phyloP scores from a whole-genome alignment of 1,140 invertebrate species.

The Microplitis demolitor region DNA sequence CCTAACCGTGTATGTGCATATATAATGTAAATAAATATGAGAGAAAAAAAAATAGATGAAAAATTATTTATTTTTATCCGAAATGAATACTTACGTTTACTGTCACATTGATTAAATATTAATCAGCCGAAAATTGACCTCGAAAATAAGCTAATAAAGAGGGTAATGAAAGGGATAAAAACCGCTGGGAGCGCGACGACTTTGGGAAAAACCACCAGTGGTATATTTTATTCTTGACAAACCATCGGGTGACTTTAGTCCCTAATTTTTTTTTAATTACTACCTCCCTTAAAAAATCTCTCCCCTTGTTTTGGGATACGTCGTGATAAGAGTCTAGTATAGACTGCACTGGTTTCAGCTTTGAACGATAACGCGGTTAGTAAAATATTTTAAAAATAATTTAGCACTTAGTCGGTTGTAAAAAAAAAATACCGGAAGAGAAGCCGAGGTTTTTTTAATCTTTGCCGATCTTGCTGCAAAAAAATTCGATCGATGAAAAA shows the following conservation, averaged over 20 bases:
- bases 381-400: conserved; percentile 62
- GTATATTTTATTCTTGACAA: not conserved
- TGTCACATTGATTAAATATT: too few species aligned
- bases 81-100: not conserved
- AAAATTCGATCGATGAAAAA: not conserved
- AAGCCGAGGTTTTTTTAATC: conserved; percentile 2
- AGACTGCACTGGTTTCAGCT: conserved; percentile 47
- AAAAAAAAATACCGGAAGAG: too few species aligned
- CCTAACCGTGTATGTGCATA: conserved; percentile 38
- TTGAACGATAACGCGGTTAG: conserved; percentile 56
- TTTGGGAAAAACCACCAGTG: not conserved
- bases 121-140: not conserved
- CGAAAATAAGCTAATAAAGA: not conserved
- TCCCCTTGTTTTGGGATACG: not conserved
- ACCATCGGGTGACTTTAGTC: too few species aligned
- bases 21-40: conserved; percentile 30
- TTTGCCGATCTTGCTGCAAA: conserved; percentile 23
- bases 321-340: conserved; percentile 28
- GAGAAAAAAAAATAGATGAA: not conserved
- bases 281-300: not conserved
- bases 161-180: not conserved
- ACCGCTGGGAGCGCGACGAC: not conserved
- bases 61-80: conserved; percentile 32
- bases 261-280: conserved; percentile 3
- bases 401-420: conserved; percentile 49